Base-by-base conservation (phyloP, 2,888 invertebrate genomes). In the Teleogryllus oceanicus region DNA sequence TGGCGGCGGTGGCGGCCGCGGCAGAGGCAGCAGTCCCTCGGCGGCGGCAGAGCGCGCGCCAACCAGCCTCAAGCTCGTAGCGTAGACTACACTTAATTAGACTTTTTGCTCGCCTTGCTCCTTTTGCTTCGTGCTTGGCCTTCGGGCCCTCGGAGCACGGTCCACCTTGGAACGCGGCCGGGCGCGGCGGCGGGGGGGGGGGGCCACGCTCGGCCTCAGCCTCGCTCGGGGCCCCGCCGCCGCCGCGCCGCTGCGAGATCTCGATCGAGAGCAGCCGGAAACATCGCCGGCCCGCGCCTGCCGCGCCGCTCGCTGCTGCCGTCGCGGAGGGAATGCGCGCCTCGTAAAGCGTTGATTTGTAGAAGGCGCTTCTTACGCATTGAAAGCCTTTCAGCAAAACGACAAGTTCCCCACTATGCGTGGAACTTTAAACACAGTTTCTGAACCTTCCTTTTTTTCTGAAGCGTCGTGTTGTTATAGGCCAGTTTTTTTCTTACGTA, bases 51-150 rank as follows among this genome's bases (percentile, higher is more conserved):
- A 37, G 62, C 62, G 62, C 16, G 16, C 62, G 62, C 62, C 16
- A 62, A n/a, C 62, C 62, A 62, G 62, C 62, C 62, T n/a, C 62
- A 62, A 62, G 62, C 62, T 62, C 62, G 62, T 8, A 62, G 62
- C 62, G 62, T 62, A 62, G 62, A 62, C 62, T 62, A 62, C n/a
- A 62, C 62, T 62, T 62, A 62, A 62, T 62, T 62, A 62, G 62
- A 62, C 62, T 62, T 62, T 62, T 62, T 62, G 62, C n/a, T 62
- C n/a, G 16, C n/a, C 8, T 62, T 62, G 62, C 62, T 62, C n/a
- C 16, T 13, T 62, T 18, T n/a, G 62, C 62, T n/a, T 62, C 16
- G 62, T n/a, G 62, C 62, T n/a, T 62, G 62, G 62, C 62, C 62
- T 62, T 62, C 16, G n/a, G 62, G 62, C 62, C 62, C 1, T 62